A percentile compares a stretch with the other conserved stretches of the same genome.
phyloP scores from a whole-genome alignment of 2,888 invertebrate genomes.

The Asteroscopus sphinx region DNA sequence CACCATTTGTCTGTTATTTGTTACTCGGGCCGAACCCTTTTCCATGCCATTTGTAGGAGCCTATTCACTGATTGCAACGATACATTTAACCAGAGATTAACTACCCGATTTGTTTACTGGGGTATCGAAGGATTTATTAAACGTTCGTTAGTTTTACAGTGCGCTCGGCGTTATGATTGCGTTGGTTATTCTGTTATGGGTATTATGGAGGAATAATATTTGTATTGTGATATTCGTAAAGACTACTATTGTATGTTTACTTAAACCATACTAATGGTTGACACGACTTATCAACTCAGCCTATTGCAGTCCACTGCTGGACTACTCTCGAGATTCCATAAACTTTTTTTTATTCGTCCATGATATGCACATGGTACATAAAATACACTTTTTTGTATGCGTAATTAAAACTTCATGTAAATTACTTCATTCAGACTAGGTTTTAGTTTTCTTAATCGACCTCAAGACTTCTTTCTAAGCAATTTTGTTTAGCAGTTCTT shows the following conservation, averaged over 20 bases:
- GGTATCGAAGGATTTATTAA: conserved; percentile 51
- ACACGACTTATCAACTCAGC: no score
- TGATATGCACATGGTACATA: no score
- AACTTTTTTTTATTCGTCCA: no score
- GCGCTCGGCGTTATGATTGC: conserved; percentile 32
- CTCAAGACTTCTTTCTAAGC: neutral
- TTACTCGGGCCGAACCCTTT: conserved; percentile 82
- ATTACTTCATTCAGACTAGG: no score
- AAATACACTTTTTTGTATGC: no score
- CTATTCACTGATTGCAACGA: conserved; percentile 78
- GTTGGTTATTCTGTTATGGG: neutral
- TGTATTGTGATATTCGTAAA: no score
- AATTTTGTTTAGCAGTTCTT: conserved; percentile 2
- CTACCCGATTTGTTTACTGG: conserved; percentile 79
- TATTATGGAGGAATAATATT: no score
- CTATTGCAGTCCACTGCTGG: no score
- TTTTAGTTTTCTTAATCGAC: neutral
- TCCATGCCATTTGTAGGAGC: conserved; percentile 84
- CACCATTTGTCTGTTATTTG: conserved; percentile 81
- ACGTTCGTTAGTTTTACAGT: conserved; percentile 45
- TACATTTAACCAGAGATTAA: conserved; percentile 86
- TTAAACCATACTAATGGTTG: no score
- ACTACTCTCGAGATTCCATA: no score
- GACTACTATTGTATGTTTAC: no score
- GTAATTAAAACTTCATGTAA: no score